phyloP scores from a whole-genome alignment of 1,140 invertebrate genomes.

The Dolichoris vasculosae region DNA sequence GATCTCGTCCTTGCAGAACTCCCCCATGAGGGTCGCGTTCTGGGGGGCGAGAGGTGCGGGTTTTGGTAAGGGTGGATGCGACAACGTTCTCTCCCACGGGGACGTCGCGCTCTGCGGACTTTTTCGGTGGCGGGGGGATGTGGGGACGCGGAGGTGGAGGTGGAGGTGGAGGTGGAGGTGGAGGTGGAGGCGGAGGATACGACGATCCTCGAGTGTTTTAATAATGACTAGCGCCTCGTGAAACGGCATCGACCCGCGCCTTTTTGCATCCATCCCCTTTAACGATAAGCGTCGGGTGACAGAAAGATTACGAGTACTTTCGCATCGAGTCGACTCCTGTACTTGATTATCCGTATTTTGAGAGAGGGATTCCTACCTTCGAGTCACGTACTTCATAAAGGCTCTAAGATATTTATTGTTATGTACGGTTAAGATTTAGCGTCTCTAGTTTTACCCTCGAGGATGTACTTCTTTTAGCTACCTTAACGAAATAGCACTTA shows the following conservation, averaged over 20 bases:
- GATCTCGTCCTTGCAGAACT: slow-evolving; percentile 85
- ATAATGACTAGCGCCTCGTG: neutral
- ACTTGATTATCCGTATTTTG: neutral
- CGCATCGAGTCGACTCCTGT: neutral
- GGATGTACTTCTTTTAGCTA: neutral
- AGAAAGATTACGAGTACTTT: neutral
- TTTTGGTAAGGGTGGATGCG: no score
- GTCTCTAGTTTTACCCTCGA: neutral
- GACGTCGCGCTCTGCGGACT: no score
- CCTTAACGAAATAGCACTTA: neutral
- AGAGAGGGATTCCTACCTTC: neutral
- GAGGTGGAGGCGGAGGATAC: no score
- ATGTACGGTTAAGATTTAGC: neutral
- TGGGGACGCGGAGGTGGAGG: neutral
- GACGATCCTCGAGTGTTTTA: neutral
- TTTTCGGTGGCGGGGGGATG: neutral
- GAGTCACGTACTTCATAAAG: slow-evolving; percentile 19
- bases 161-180: no score
- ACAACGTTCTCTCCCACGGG: neutral
- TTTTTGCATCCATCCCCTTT: neutral
- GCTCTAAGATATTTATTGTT: neutral
- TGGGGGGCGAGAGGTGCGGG: slow-evolving; percentile 31
- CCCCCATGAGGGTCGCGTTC: slow-evolving; percentile 80
- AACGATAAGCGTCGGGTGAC: neutral
- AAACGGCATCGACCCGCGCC: neutral